Percentiles rank a stretch among this genome's conserved stretches.
Evolutionary conservation across 30 jellyfish, hydroid and myxozoan genomes (phyloP).

Genomic region (Turritopsis rubra): DNA sequence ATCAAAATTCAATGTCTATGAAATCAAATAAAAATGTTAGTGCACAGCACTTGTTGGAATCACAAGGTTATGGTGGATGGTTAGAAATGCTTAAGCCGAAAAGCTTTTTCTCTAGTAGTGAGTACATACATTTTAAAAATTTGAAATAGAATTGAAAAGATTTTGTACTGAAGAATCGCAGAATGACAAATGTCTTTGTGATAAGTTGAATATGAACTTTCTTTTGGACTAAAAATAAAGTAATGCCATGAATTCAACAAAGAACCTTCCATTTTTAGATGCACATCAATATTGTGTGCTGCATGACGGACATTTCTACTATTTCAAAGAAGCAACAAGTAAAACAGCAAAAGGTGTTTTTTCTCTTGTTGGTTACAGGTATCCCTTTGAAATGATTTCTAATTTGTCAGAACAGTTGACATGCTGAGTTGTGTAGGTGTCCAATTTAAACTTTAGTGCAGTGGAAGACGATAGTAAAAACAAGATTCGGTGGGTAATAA

Average conservation of each 20-base stretch:
- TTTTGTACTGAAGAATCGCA: background rate
- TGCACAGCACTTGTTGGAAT: background rate
- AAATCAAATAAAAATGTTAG: background rate
- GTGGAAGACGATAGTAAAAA: background rate
- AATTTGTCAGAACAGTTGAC: background rate
- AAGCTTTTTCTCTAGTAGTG: background rate
- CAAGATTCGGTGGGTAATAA: background rate
- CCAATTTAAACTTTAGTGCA: background rate
- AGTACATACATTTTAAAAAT: background rate
- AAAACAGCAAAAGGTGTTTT: background rate
- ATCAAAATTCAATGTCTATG: background rate
- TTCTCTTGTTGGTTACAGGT: background rate
- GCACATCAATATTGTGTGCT: background rate
- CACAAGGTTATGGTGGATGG: background rate
- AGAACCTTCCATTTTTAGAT: background rate
- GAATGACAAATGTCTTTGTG: background rate
- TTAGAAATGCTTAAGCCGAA: background rate
- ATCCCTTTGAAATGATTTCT: background rate
- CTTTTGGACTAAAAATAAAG: background rate
- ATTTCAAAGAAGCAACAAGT: background rate
- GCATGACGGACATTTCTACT: background rate
- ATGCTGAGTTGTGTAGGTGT: background rate
- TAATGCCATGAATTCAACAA: background rate
- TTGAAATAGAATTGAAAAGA: background rate
- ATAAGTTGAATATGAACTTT: background rate